Base-by-base conservation (phyloP, 2,797 vertebrate species). In the Tapirus indicus region DNA sequence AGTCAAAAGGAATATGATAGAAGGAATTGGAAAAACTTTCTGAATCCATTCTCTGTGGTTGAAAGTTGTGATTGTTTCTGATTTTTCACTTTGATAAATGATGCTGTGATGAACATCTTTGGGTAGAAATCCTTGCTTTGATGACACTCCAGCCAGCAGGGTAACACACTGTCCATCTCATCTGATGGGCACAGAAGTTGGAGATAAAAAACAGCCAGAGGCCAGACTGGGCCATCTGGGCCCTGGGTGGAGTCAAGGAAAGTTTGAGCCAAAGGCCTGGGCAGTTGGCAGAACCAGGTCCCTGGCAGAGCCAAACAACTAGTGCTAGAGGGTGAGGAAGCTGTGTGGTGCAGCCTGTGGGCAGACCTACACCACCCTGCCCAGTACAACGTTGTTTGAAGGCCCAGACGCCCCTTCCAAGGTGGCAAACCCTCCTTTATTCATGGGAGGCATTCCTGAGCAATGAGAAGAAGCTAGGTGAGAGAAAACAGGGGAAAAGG, bases 311-410 rank as follows among this genome's bases (percentile, higher is more conserved):
- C 35, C 75, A 13, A 12, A 49, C 49, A 60, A 16, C n/a, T 11
- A 25, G 88, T 5, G 0, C 23, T 23, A 38, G 38, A 44, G 32
- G 69, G 6, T 5, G 8, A 49, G 85, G 54, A 41, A 20, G 85
- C 44, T 21, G n/a, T 7, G 16, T 6, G 2, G 52, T 52, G 3
- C 6, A 23, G 56, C n/a, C 52, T 4, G 0, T 13, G 29, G 64
- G 56, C n/a, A 35, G 85, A 66, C 47, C 47, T 23, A 4, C 29
- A 4, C 11, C 4, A 38, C 8, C 62, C 54, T 62, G 49, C 44
- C 80, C 38, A 25, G 29, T 20, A 1, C 20, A 13, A 17, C 47
- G 47, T 60, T 1, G 0, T 25, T 9, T 7, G 62, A 69, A 86
- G 72, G 79, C 49, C 77, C 93, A 49, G 88, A 13, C 21, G 29